A percentile compares a stretch with the other conserved stretches of the same genome.
phyloP scores from a whole-genome alignment of 2,888 invertebrate genomes.

The Parnassius mnemosyne region DNA sequence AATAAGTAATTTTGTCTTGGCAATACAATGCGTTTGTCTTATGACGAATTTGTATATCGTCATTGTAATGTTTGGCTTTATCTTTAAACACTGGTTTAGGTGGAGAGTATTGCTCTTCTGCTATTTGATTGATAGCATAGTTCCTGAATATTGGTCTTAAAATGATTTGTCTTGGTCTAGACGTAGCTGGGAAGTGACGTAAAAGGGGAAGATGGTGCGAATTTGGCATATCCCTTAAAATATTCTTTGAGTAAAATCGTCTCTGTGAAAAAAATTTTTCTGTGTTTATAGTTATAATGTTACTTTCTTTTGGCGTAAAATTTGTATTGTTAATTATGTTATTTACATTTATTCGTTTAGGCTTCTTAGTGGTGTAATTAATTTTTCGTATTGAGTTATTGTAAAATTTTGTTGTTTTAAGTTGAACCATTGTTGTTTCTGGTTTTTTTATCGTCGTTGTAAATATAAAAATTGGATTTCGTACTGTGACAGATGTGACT shows the following conservation, averaged over 20 bases:
- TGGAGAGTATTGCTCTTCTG: not conserved
- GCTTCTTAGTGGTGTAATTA: not conserved
- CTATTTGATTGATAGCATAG: not conserved
- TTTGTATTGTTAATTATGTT: not conserved
- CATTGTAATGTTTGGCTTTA: conserved; percentile 33
- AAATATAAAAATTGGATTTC: not conserved
- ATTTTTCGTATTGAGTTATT: not conserved
- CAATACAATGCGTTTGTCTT: conserved; percentile 31
- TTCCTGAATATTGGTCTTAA: conserved; percentile 43
- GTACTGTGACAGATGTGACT: not conserved
- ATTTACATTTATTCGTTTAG: not conserved
- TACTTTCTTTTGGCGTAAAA: conserved; percentile 32
- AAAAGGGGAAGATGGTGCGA: conserved; percentile 16
- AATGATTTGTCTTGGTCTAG: conserved; percentile 34
- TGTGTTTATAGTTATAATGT: conserved; percentile 42
- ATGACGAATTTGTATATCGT: conserved; percentile 34
- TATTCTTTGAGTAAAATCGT: conserved; percentile 33
- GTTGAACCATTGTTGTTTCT: not conserved
- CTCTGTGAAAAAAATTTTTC: conserved; percentile 45
- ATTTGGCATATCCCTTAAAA: conserved; percentile 21
- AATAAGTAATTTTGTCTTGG: conserved; percentile 37
- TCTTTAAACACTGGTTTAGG: not conserved
- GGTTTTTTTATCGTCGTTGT: conserved; percentile 8
- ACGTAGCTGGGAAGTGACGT: conserved; percentile 19
- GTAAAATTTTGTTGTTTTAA: not conserved